phyloP scores from a whole-genome alignment of 2,888 invertebrate genomes.

The Macropis europaea region DNA sequence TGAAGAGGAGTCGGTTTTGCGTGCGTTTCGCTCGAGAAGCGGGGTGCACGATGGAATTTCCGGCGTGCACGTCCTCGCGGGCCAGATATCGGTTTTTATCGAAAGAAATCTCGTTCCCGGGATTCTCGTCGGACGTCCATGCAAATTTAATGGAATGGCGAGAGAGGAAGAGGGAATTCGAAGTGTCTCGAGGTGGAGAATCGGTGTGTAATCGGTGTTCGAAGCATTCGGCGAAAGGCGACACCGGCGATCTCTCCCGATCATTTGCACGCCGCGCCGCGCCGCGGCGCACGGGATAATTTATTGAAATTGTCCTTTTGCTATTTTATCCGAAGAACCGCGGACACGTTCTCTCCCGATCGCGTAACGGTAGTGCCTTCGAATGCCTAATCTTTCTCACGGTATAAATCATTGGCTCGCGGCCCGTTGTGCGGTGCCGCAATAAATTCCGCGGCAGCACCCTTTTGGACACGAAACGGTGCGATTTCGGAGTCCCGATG shows the following conservation, averaged over 20 bases:
- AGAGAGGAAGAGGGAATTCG: conserved; percentile 18
- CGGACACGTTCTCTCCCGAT: conserved; percentile 20
- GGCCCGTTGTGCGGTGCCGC: conserved; percentile 23
- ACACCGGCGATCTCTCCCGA: conserved; percentile 39
- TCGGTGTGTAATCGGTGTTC: conserved; percentile 41
- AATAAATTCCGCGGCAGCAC: conserved; percentile 50
- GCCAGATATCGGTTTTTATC: conserved; percentile 34
- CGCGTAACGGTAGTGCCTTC: conserved; percentile 36
- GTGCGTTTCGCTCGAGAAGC: too few species aligned
- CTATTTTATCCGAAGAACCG: conserved; percentile 26
- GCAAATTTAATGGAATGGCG: conserved; percentile 24
- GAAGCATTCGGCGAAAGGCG: conserved; percentile 21
- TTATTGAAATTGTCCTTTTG: conserved; percentile 47
- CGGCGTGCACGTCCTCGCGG: too few species aligned
- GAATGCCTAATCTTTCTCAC: conserved; percentile 58
- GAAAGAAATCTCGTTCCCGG: conserved; percentile 14
- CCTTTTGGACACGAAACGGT: conserved; percentile 49
- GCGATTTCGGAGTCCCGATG: conserved; percentile 43
- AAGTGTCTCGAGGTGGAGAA: neutral
- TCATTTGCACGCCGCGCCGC: conserved; percentile 17
- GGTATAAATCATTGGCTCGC: conserved; percentile 53
- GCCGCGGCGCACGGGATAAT: too few species aligned
- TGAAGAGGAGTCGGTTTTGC: too few species aligned
- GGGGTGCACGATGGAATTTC: too few species aligned
- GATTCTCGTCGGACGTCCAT: conserved; percentile 10